A percentile compares a stretch with the other conserved stretches of the same genome.
phyloP scores from a whole-genome alignment of 2,888 invertebrate genomes.

The Mimumesa dahlbomi region DNA sequence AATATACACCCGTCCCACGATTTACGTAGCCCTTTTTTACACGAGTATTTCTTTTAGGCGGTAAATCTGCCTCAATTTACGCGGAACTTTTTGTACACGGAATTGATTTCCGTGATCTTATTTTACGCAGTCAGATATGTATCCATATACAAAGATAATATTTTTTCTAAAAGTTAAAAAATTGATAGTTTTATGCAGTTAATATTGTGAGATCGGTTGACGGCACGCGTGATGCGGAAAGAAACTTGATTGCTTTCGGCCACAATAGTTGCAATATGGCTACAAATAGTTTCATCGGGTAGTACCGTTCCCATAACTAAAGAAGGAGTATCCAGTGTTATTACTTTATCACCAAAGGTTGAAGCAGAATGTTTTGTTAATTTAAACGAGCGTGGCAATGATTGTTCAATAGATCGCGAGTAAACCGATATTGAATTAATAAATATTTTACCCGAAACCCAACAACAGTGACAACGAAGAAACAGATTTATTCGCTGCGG shows the following conservation, averaged over 20 bases:
- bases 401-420: conserved; percentile 3
- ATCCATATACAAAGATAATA: background rate
- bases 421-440: conserved; percentile 13
- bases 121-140: background rate
- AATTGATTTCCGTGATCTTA: background rate
- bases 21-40: background rate
- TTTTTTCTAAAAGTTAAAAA: background rate
- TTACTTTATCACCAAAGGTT: conserved; percentile 11
- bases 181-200: background rate
- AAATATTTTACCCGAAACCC: conserved; percentile 4
- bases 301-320: conserved; percentile 9
- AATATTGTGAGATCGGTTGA: too few relatives aligned
- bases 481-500: conserved; percentile 9
- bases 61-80: too few relatives aligned
- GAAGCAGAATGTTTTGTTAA: conserved; percentile 10
- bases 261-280: conserved; percentile 1
- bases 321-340: conserved; percentile 9
- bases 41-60: too few relatives aligned
- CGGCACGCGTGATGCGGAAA: too few relatives aligned
- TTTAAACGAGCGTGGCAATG: conserved; percentile 7
- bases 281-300: conserved; percentile 8
- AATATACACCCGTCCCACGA: background rate
- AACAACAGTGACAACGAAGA: conserved; percentile 6
- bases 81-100: background rate
- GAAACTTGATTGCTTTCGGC: background rate